A percentile compares a stretch with the other conserved stretches of the same genome.
phyloP scores from a whole-genome alignment of 1,140 invertebrate species.

The Zophobas atratus region DNA sequence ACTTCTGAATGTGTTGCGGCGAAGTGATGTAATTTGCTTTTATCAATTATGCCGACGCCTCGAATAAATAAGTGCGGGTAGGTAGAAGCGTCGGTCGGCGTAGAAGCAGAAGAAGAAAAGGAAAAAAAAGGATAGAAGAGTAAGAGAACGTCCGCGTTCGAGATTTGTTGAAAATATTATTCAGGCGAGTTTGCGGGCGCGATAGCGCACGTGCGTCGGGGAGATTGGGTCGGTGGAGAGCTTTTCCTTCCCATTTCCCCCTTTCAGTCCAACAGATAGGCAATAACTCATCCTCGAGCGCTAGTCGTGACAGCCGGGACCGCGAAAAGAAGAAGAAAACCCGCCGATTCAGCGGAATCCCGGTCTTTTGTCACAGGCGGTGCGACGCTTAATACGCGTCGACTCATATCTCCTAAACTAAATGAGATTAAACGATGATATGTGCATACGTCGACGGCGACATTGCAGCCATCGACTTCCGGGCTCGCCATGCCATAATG shows the following conservation, averaged over 20 bases:
- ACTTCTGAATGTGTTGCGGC: constrained; percentile 12
- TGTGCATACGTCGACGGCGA: constrained; percentile 52
- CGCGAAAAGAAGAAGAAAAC: constrained; percentile 58
- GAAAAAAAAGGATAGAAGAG: constrained; percentile 40
- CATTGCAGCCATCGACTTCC: constrained; percentile 42
- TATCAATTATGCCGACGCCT: constrained; percentile 23
- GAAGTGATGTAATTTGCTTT: constrained; percentile 32
- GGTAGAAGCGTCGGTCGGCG: background rate
- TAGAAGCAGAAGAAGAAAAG: background rate
- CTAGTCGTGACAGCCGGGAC: constrained; percentile 54
- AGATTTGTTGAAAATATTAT: constrained; percentile 55
- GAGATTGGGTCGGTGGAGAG: constrained; percentile 58
- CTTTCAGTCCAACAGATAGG: constrained; percentile 62
- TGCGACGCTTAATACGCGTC: constrained; percentile 53
- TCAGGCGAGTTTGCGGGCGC: constrained; percentile 45
- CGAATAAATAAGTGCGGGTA: constrained; percentile 31
- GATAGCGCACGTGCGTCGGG: constrained; percentile 41
- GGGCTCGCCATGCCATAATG: background rate
- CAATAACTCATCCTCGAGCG: constrained; percentile 62
- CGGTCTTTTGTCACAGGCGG: constrained; percentile 54
- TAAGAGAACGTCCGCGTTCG: constrained; percentile 11
- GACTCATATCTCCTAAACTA: constrained; percentile 48
- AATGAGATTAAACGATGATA: constrained; percentile 58
- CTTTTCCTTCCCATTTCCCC: constrained; percentile 62
- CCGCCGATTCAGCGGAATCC: constrained; percentile 52